Base-by-base conservation (phyloP, 1,140 invertebrate species). In the Pristionchus pacificus region DNA sequence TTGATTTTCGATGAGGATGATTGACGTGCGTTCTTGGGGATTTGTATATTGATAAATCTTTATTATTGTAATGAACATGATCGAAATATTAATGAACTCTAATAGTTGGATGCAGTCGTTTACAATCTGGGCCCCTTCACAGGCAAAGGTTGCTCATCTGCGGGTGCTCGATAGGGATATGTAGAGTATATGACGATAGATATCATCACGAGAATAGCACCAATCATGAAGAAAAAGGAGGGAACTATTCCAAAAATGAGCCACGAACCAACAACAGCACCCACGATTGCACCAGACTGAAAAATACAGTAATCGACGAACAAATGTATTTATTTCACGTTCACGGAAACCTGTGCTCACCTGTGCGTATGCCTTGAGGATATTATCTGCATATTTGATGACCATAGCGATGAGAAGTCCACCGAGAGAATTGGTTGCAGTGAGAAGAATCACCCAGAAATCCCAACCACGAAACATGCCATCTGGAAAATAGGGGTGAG, bases 361-460 rank as follows among this genome's bases (percentile, higher is more conserved):
- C 64, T 80, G 80, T 13, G 80, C 80, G 74, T 83, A 81, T 19
- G 77, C 79, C 77, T 97, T 96, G 2, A 96, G 86, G 80, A 97
- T 95, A 84, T 96, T 96, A 84, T 96, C 94, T 1, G 94, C 93
- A 85, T 95, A 95, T 87, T 96, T 97, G 10, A 97, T 93, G 3
- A 97, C 94, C 77, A 96, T 89, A 1, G 93, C 93, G 15, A 96
- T 93, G 24, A 96, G 89, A 0, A 97, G 86, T 14, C 94, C 94
- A 14, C 94, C 94, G 25, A 90, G 89, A 1, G 93, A 87, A 86
- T 95, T 92, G 25, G 94, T 85, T 0, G 91, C 76, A 2, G 95
- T 89, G 32, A 95, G 85, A 79, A 92, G 92, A 86, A 89, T 89
- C 25, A 95, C 90, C 78, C 93, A 91, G 31, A 85, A 77, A 84